Evolutionary conservation across 2,888 invertebrate species (phyloP), one percentile per base, ranked within the genome.

Genomic region (Graphium colonna): DNA sequence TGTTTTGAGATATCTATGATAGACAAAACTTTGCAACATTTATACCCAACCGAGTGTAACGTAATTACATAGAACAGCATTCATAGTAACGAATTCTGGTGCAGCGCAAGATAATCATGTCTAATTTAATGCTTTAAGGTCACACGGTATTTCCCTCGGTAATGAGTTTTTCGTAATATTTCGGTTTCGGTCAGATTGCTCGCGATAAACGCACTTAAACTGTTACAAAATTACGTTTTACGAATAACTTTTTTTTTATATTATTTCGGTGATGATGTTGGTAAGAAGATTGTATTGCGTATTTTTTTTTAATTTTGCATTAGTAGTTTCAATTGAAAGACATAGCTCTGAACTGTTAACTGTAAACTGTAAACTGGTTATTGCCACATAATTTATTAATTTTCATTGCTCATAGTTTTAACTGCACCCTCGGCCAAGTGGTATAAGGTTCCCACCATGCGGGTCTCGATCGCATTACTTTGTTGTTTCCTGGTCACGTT

Each of bases 111-210:
- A n/a, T 12, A 3, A 12, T 36, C n/a, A 21, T 42, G 17, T 12
- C 28, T 10, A 26, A 47, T 48, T 49, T 45, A 49, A 54, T 21
- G 44, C 31, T 26, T 38, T 43, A 44, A 54, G 49, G 49, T 54
- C 53, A 16, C 49, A 41, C 49, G 44, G 33, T 44, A 44, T 39
- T 49, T 39, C 12, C 38, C 12, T 49, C 40, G 21, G n/a, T 48
- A 48, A 53, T 53, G 42, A 53, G 42, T 28, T 53, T 53, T 53
- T 40, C 43, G 48, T 15, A 52, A 54, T 39, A 49, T 16, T 40
- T 38, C 43, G 38, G 48, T 39, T 53, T 17, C 48, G 53, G 31
- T 53, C 48, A 53, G 53, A 53, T 49, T 40, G 40, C 18, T 28
- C 18, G 9, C 44, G 54, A 51, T 50, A 41, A 38, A 18, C 42